Percentiles rank a stretch among this genome's conserved stretches.
These are phyloP conservation scores for Drosophila setifemur DNA, from an alignment of 1,140 invertebrate genomes.

Conservation along the genomic window DNA sequence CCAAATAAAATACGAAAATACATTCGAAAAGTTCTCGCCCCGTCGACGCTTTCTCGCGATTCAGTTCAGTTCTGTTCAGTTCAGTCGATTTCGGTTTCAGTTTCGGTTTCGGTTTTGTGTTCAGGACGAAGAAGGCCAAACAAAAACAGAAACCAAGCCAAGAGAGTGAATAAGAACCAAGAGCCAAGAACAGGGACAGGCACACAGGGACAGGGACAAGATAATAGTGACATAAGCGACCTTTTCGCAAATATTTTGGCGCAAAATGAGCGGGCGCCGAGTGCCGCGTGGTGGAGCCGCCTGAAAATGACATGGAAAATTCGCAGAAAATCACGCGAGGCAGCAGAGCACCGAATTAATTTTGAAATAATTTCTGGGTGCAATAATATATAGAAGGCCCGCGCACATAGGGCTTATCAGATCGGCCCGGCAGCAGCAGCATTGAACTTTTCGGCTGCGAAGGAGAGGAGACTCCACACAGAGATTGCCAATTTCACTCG, in stretches of 20 bases:
- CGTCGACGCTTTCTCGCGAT: constrained; percentile 1
- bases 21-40: constrained; percentile 18
- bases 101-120: constrained; percentile 1
- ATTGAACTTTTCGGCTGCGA: constrained; percentile 51
- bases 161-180: constrained; percentile 3
- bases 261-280: constrained; percentile 57
- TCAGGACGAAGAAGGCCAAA: constrained; percentile 2
- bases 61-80: neutral
- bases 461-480: constrained; percentile 55
- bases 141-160: neutral
- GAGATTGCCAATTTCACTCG: constrained; percentile 37
- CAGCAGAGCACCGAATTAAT: constrained; percentile 32
- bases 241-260: constrained; percentile 60
- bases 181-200: constrained; percentile 11
- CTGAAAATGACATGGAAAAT: constrained; percentile 82
- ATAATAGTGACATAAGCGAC: constrained; percentile 42
- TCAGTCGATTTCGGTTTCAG: neutral
- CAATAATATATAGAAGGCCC: neutral
- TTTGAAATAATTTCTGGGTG: constrained; percentile 2
- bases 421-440: constrained; percentile 24
- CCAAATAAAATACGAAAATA: constrained; percentile 34
- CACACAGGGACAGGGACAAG: constrained; percentile 28
- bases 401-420: constrained; percentile 48
- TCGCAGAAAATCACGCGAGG: constrained; percentile 72
- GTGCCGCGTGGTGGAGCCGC: constrained; percentile 36